Base-by-base conservation (phyloP, 2,888 invertebrate species). In the Toxonevra muliebris region DNA sequence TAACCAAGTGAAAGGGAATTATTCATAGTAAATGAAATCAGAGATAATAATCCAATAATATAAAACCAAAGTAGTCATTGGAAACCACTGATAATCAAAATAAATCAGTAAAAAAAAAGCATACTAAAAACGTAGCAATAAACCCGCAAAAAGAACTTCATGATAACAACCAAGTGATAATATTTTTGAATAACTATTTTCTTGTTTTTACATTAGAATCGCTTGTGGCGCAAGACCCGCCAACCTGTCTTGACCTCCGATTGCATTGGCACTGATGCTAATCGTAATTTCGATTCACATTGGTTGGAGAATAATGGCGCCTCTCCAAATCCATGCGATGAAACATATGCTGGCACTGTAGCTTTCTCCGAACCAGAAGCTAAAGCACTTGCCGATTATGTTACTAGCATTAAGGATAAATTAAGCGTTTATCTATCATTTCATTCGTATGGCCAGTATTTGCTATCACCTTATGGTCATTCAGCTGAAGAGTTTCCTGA, bases 201-300 rank as follows among this genome's bases (percentile, higher is more conserved):
- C 7, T 4, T 30, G 15, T 30, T 9, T n/a, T 54, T 41, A 42
- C 2, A 30, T 30, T 30, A 90, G 90, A 85, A 88, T 57, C 88
- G 92, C 43, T 78, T 90, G 75, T 92, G 92, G 92, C 82, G 89
- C 17, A 92, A 92, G 75, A 91, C 91, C 12, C 86, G 91, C 55
- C 87, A 87, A 69, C 87, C 86, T 0, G 82, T 84, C 0, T 11
- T 69, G 3, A 73, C 66, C 0, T 73, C 76, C 5, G 66, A 67
- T 0, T 87, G 87, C 59, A 72, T 81, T 40, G 86, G 86, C 11
- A 75, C 79, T 10, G 85, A 85, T 77, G 75, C 74, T 11, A 85
- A 85, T 72, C 79, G 85, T 1, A 85, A 85, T 69, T 86, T 84
- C n/a, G 77, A 82, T 63, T 80, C 76, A 0, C 74, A 82, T 53